Base-by-base conservation (phyloP, 1,140 invertebrate species). In the Papilio polytes region DNA sequence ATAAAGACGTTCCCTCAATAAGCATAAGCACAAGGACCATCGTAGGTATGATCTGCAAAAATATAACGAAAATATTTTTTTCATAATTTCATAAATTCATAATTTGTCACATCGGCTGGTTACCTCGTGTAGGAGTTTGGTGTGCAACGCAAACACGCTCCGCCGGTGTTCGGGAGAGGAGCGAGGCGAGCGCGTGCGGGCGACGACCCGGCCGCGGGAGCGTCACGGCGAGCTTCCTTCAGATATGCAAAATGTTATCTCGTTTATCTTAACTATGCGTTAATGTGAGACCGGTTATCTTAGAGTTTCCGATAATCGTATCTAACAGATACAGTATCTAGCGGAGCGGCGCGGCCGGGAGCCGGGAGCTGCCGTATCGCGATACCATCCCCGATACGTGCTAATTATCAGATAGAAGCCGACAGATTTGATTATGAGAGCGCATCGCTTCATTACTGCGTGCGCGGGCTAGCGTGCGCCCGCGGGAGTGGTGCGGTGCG, bases 231-330 rank as follows among this genome's bases (percentile, higher is more conserved):
- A 84, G 81, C 82, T 80, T 88, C 85, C 89, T 88, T 90, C 74
- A 92, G 91, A 92, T 92, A 94, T 93, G 91, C 91, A 92, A 92
- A 93, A 88, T 88, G 91, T 93, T 94, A 94, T 94, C 93, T 94
- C 84, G 84, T 91, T 94, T 94, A 94, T 94, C 93, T 94, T 93
- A 94, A 94, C 93, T 92, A 93, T 88, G 86, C 85, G 93, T 85
- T 94, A 94, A 94, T 94, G 86, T 93, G 91, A 85, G 88, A 87
- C 85, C 83, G 88, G 90, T 91, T 94, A 94, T 94, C 93, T 93
- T 90, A 89, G 86, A 88, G 86, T 88, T n/a, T 87, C 87, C 89
- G 93, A 94, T 94, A 94, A 91, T 92, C 88, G 89, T 90, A 90
- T 90, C 90, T 89, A 86, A 85, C 87, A 92, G 91, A 93, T 92